Conservation (phyloP, 2,113 vertebrate genomes). For the Macquaria australasica region DNA sequence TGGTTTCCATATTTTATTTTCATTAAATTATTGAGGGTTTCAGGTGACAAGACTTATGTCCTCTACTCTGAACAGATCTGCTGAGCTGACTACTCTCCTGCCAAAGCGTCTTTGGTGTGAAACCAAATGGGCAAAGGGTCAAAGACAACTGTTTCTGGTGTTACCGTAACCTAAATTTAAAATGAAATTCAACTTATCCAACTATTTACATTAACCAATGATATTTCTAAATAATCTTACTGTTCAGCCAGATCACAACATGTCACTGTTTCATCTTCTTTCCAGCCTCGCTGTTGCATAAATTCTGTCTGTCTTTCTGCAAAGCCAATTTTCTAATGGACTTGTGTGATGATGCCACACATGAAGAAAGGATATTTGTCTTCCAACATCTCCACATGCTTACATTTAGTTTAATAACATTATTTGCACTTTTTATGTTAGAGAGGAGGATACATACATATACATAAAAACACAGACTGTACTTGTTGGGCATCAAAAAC, state of each 20-base stretch:
- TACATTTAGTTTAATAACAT: neutral
- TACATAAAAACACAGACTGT: neutral
- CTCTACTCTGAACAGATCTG: neutral
- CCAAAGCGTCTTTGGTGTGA: neutral
- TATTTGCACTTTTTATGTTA: neutral
- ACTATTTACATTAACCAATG: neutral
- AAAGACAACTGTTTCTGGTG: neutral
- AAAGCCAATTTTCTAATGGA: neutral
- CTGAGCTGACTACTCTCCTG: neutral
- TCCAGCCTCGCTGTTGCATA: neutral
- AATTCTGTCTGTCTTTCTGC: neutral
- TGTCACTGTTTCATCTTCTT: neutral
- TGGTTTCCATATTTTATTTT: constrained; percentile 11
- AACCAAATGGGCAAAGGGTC: neutral
- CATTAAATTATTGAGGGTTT: constrained; percentile 6
- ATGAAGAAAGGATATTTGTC: neutral
- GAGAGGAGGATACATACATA: neutral
- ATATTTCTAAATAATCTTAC: neutral
- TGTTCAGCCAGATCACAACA: neutral
- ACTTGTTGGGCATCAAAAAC: neutral
- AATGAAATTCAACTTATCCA: neutral
- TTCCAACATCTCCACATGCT: neutral
- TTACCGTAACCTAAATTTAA: neutral
- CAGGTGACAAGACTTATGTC: neutral
- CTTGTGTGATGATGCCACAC: neutral